Percentiles rank a stretch among this genome's conserved stretches.
Evolutionary conservation across 2,797 vertebrate species (phyloP).

Genomic region (Gambelia wislizenii): DNA sequence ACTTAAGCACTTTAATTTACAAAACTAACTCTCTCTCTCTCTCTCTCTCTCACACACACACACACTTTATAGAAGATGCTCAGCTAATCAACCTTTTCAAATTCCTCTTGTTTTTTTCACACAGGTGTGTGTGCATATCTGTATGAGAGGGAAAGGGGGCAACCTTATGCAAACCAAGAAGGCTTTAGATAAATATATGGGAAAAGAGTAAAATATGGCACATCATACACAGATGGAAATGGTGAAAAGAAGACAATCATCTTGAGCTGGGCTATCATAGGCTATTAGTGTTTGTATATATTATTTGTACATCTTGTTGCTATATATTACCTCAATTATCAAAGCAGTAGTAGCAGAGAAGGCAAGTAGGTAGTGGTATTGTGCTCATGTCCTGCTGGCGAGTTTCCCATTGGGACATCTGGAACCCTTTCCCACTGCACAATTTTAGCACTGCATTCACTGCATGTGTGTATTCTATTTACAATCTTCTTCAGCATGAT

Average conservation of each 20-base stretch:
- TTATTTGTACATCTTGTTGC: no score
- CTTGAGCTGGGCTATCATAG: no score
- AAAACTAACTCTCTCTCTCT: slow-evolving; percentile 13
- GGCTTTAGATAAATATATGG: slow-evolving; percentile 71
- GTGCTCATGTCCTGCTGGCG: background rate
- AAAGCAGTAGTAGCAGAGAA: no score
- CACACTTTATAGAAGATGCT: slow-evolving; percentile 50
- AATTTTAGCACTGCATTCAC: no score
- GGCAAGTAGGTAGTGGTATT: no score
- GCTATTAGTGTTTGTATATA: no score
- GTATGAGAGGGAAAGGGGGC: slow-evolving; percentile 28
- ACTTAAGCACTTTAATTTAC: slow-evolving; percentile 80
- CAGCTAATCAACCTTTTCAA: slow-evolving; percentile 70
- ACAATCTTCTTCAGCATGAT: no score
- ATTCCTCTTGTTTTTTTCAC: slow-evolving; percentile 30
- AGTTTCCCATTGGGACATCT: background rate
- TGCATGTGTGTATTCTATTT: no score
- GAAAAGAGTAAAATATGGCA: slow-evolving; percentile 61
- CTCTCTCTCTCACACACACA: background rate
- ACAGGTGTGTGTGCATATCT: background rate
- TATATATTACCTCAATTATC: no score
- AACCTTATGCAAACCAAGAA: slow-evolving; percentile 73
- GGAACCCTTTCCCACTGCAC: no score
- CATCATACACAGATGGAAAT: slow-evolving; percentile 56
- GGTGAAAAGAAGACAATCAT: background rate